Evolutionary conservation across 2,113 vertebrate genomes (phyloP), one percentile per base, ranked within the genome.

Genomic region (Nycticebus coucang): DNA sequence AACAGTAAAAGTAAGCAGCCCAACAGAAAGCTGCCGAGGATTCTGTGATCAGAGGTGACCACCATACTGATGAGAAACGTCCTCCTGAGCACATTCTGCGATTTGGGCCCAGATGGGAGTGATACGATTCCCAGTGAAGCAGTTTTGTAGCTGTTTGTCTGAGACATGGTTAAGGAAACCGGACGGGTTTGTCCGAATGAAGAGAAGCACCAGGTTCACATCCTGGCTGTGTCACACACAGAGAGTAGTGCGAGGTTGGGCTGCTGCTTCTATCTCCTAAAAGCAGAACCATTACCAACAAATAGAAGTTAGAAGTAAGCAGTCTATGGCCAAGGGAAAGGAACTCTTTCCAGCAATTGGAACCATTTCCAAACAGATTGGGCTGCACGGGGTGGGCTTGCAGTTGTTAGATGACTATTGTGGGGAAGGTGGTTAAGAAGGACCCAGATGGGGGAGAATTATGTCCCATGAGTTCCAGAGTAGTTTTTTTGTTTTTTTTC

Each of bases 231-330:
- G 57, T 60, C 59, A 33, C n/a, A 69, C 15, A 33, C 69, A 37
- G 74, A 83, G 24, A 19, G 6, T 59, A 8, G 4, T 45, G 8
- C 15, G 62, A 30, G 35, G 12, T 21, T 71, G 17, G 60, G 26
- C 87, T 60, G 22, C n/a, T 57, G 90, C 81, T 88, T 50, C 0
- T 3, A 22, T 53, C 57, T 94, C 15, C 33, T 88, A n/a, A 93
- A 86, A 89, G 74, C 60, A 30, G n/a, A 71, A 64, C 21, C 7
- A 37, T 13, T 72, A 69, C 21, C 19, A 80, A n/a, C 4, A 3
- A 81, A n/a, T 82, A 8, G 62, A 95, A 86, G 55, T 87, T 78
- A 55, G 21, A 94, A 93, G 66, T 30, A 78, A 45, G 18, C 33
- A 69, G 59, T 69, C 62, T 53, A 7, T 72, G 45, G 33, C 66